Evolutionary conservation across 2,888 invertebrate species (phyloP).

Genomic region (Drymonia ruficornis): DNA sequence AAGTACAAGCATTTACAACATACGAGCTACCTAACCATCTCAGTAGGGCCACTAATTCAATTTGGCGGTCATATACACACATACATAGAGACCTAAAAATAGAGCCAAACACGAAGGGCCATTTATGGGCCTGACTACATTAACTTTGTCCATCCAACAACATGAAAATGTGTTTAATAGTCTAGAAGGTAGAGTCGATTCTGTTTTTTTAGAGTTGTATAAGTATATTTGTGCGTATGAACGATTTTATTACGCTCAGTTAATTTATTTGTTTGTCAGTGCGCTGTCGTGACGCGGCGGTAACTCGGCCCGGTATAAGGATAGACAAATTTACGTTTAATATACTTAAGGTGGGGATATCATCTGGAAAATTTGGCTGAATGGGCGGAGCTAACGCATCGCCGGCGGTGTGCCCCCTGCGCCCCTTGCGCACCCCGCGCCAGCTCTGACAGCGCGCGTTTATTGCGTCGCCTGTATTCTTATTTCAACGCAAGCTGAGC

Average conservation of each 20-base stretch:
- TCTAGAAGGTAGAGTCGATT: background rate
- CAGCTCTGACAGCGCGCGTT: too few relatives aligned
- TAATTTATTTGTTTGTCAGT: constrained; percentile 64
- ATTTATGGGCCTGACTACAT: constrained; percentile 47
- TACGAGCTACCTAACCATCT: constrained; percentile 3
- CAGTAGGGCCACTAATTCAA: constrained; percentile 38
- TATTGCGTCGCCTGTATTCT: too few relatives aligned
- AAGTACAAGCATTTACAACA: background rate
- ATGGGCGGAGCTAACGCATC: too few relatives aligned
- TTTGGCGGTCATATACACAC: constrained; percentile 34
- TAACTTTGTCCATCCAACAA: constrained; percentile 15
- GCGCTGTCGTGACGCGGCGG: constrained; percentile 42
- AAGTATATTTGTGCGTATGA: constrained; percentile 40
- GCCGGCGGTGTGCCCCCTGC: too few relatives aligned
- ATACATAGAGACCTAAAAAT: constrained; percentile 45
- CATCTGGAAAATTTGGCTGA: too few relatives aligned
- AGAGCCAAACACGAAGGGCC: constrained; percentile 54
- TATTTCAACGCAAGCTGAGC: too few relatives aligned
- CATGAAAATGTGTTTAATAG: constrained; percentile 17
- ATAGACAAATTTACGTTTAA: constrained; percentile 6
- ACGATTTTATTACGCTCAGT: constrained; percentile 54
- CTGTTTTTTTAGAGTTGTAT: constrained; percentile 7
- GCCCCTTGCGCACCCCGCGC: too few relatives aligned
- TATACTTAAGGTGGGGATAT: too few relatives aligned
- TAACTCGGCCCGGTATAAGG: constrained; percentile 1